A percentile compares a stretch with the other conserved stretches of the same genome.
Evolutionary conservation across 2,113 vertebrate species (phyloP).

Genomic region (human (Homo sapiens)): DNA sequence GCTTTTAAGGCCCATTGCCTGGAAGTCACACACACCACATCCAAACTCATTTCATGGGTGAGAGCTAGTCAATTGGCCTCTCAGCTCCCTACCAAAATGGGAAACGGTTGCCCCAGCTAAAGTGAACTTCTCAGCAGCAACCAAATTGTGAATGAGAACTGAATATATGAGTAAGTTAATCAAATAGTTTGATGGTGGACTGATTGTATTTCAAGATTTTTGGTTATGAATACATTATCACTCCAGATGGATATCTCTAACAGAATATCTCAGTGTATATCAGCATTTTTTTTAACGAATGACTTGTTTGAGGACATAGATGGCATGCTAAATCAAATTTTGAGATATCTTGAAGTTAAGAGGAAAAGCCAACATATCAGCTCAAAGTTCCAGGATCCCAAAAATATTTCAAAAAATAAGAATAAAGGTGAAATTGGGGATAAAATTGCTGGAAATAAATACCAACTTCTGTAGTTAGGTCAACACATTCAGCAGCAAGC

Average conservation of each 20-base stretch:
- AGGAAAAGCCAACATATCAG: not conserved
- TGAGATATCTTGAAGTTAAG: slow-evolving; percentile 3
- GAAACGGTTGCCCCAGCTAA: not conserved
- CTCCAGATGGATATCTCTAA: not conserved
- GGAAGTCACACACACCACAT: not conserved
- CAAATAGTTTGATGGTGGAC: slow-evolving; percentile 40
- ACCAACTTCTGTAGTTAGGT: not conserved
- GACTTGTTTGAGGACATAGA: slow-evolving; percentile 26
- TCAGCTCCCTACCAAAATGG: not conserved
- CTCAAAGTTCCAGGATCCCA: not conserved
- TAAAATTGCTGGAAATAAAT: slow-evolving; percentile 17
- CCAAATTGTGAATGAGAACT: not conserved
- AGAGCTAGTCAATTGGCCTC: not conserved
- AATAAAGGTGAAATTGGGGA: not conserved
- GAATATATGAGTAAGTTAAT: slow-evolving; percentile 38
- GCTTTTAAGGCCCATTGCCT: not conserved
- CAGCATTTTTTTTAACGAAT: slow-evolving; percentile 3
- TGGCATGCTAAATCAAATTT: slow-evolving; percentile 29
- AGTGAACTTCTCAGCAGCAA: not conserved
- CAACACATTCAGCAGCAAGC: slow-evolving; percentile 12
- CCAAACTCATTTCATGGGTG: not conserved
- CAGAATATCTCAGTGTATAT: not conserved
- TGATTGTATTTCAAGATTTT: slow-evolving; percentile 47
- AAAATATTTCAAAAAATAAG: not conserved
- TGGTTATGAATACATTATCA: slow-evolving; percentile 56